These are phyloP conservation scores for Macaria notata DNA, from an alignment of 2,888 invertebrate species.

Conservation along the genomic window DNA sequence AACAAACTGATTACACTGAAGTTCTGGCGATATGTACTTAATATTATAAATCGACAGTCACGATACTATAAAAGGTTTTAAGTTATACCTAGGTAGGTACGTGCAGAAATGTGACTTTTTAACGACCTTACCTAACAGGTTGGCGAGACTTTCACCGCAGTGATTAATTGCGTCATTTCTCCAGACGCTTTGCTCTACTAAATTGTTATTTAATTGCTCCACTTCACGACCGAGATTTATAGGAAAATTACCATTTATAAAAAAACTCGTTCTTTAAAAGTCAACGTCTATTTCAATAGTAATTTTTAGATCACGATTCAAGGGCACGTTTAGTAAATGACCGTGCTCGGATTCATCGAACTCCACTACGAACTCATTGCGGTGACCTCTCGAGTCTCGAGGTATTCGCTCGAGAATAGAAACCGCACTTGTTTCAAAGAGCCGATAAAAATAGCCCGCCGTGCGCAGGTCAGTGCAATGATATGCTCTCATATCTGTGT, in stretches of 20 bases:
- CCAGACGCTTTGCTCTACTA: slow-evolving; percentile 25
- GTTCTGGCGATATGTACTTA: neutral
- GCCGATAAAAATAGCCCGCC: slow-evolving; percentile 37
- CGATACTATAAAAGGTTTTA: no score
- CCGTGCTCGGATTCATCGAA: slow-evolving; percentile 38
- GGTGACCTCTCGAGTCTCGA: slow-evolving; percentile 27
- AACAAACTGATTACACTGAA: neutral
- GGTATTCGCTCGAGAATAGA: slow-evolving; percentile 29
- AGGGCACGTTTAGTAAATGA: slow-evolving; percentile 41
- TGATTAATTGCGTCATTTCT: slow-evolving; percentile 30
- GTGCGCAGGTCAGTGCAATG: slow-evolving; percentile 57
- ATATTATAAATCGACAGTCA: no score
- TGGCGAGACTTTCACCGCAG: slow-evolving; percentile 34
- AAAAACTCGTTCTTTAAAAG: slow-evolving; percentile 15
- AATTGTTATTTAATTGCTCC: slow-evolving; percentile 26
- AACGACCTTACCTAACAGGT: slow-evolving; percentile 28
- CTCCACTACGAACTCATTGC: slow-evolving; percentile 25
- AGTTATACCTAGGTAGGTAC: neutral
- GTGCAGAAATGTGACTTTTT: slow-evolving; percentile 19
- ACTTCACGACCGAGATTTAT: slow-evolving; percentile 14
- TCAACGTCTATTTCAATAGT: slow-evolving; percentile 14
- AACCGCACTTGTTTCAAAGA: slow-evolving; percentile 29
- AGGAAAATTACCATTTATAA: slow-evolving; percentile 10
- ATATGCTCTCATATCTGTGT: slow-evolving; percentile 38
- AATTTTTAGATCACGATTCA: slow-evolving; percentile 26